Evolutionary conservation across 2,888 invertebrate species (phyloP), one percentile per base, ranked within the genome.

Genomic region (Mystacides longicornis): DNA sequence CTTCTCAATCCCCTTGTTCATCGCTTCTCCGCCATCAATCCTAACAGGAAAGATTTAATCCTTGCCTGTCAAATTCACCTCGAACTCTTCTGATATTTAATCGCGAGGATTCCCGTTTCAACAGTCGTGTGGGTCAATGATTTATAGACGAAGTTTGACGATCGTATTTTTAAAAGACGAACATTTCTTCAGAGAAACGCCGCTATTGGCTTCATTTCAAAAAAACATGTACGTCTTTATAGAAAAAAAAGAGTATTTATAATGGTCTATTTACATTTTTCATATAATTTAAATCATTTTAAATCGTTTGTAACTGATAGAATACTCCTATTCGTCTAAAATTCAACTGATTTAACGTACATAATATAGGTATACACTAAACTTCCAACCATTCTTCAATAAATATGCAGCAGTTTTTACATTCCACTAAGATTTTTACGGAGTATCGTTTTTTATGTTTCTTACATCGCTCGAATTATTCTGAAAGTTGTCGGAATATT

Each of bases 31-130:
- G 14, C 45, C 11, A n/a, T n/a, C n/a, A 3, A 45, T 45, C 45
- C 19, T 21, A 19, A 19, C 45, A 45, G 45, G 45, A 45, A 45
- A 45, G 45, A 19, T 45, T 19, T 45, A 45, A 45, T 45, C 45
- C 45, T 5, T 21, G 9, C 16, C 21, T 45, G 45, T 45, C 45
- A 45, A 45, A 45, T 45, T 45, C 45, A 45, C 3, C 3, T 3
- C 20, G 45, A 45, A 45, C 45, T 21, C 3, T 45, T 11, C 20
- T 45, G 20, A 45, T 21, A 7, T 45, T 45, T 45, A 45, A 45
- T 45, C 45, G 20, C 20, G 45, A 19, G 19, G 45, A 45, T 37
- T 37, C 37, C 37, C 14, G 14, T 37, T 37, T 37, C 37, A 37
- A n/a, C 37, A 37, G 37, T 37, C 37, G 37, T 37, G 14, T 14